Conservation (phyloP, 2,888 invertebrate species). For the Eupithecia dodoneata region DNA sequence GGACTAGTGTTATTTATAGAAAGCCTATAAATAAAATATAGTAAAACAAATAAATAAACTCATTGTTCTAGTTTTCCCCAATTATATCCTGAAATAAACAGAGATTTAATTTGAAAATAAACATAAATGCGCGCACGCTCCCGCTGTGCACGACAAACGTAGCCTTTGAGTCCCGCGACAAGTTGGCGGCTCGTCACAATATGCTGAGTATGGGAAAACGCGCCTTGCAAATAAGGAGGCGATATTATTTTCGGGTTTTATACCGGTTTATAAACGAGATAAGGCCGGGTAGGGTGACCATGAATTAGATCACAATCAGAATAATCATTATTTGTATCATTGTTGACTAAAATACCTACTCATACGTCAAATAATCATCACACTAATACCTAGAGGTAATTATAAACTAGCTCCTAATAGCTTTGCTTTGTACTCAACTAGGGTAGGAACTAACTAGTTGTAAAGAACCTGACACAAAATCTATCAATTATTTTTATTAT, state of each 20-base stretch:
- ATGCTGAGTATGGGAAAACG: constrained; percentile 46
- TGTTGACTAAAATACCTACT: background rate
- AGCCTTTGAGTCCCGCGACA: constrained; percentile 24
- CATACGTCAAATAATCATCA: background rate
- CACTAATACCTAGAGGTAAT: background rate
- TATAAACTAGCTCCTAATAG: background rate
- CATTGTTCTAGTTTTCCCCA: background rate
- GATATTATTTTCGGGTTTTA: constrained; percentile 52
- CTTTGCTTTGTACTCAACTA: background rate
- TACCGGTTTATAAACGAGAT: constrained; percentile 50
- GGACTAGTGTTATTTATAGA: too few species aligned
- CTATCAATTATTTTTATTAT: background rate
- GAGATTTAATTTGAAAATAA: background rate
- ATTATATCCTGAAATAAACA: background rate
- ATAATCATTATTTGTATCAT: background rate
- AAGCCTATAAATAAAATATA: too few species aligned
- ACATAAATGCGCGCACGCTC: background rate
- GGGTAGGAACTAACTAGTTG: background rate
- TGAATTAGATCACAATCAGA: constrained; percentile 3
- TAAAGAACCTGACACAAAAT: background rate
- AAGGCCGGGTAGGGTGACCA: constrained; percentile 28
- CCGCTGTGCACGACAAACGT: background rate
- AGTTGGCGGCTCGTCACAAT: constrained; percentile 46
- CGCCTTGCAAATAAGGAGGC: constrained; percentile 49
- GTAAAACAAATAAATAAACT: too few species aligned